These are phyloP conservation scores for Ganaspis brasiliensis DNA, from an alignment of 2,888 invertebrate species.

Conservation along the genomic window DNA sequence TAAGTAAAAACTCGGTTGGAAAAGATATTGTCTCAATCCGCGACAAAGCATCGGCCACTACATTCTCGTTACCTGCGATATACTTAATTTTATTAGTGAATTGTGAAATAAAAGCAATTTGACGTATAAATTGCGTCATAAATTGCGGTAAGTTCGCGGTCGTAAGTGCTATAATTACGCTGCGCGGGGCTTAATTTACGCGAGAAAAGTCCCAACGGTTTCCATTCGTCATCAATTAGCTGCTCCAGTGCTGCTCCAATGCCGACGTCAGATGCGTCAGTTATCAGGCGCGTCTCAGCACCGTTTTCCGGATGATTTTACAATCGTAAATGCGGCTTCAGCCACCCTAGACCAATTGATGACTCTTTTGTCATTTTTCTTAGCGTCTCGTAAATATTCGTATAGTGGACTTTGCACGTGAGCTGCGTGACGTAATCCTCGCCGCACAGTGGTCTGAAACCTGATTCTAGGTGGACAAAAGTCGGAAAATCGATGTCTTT, in stretches of 20 bases:
- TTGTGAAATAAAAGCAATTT: background rate
- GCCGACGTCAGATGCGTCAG: background rate
- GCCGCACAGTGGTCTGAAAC: too few relatives aligned
- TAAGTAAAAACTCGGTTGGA: too few relatives aligned
- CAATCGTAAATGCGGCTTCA: background rate
- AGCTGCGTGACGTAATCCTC: too few relatives aligned
- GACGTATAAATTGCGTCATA: too few relatives aligned
- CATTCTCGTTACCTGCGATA: slow-evolving; percentile 14
- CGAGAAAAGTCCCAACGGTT: background rate
- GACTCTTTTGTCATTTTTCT: background rate
- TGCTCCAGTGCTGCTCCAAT: background rate
- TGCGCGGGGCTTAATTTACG: background rate
- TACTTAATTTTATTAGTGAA: too few relatives aligned
- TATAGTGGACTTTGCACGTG: background rate
- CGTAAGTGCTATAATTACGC: background rate
- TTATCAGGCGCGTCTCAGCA: background rate
- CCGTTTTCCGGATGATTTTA: background rate
- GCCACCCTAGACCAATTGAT: background rate
- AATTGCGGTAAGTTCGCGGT: too few relatives aligned
- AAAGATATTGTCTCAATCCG: too few relatives aligned
- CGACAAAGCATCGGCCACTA: background rate
- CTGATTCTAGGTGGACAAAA: too few relatives aligned
- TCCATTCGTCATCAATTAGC: background rate
- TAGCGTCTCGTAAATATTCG: background rate
- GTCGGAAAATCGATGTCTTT: too few relatives aligned